Base-by-base conservation (phyloP, 2,888 invertebrate genomes). In the Nomada ferruginata region DNA sequence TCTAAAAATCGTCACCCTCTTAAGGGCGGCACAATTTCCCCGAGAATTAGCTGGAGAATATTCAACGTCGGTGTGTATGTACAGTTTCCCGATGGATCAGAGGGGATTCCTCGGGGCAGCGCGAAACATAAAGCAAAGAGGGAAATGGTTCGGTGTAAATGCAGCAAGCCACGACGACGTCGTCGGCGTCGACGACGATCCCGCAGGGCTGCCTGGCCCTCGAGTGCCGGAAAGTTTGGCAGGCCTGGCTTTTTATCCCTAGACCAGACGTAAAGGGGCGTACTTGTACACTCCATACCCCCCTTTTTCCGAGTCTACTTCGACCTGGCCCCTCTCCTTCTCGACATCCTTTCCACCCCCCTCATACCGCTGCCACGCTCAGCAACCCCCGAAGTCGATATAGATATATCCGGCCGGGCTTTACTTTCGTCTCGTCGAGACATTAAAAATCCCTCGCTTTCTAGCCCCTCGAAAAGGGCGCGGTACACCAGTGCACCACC, bases 201-300 rank as follows among this genome's bases (percentile, higher is more conserved):
- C 76, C 74, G 68, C 82, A 73, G 79, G 85, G 76, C 71, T 81
- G 86, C 85, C 75, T 83, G 75, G 75, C 80, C 82, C 85, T 87
- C 85, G 83, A 87, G 87, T 80, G 77, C 74, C 69, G 83, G 82
- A 87, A 87, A 87, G 87, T 87, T 87, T 87, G 87, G 87, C 87
- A 87, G 85, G 83, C 82, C 80, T 82, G 83, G 79, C 87, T 87
- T 87, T 87, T 87, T 87, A 87, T 87, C 83, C 87, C 83, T 87
- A 82, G 82, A 87, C 83, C 85, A 86, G 87, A 87, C 85, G 87
- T 78, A 87, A 87, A 87, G 83, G 87, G 83, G 77, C 85, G 87
- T 80, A 85, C 87, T 87, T 82, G 78, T 78, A 85, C 82, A 85
- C 75, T 79, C 85, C 85, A 84, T 63, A 70, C 61, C 72, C 65